These are phyloP conservation scores for Hybognathus amarus DNA, from an alignment of 2,797 vertebrate genomes.

Conservation along the genomic window DNA sequence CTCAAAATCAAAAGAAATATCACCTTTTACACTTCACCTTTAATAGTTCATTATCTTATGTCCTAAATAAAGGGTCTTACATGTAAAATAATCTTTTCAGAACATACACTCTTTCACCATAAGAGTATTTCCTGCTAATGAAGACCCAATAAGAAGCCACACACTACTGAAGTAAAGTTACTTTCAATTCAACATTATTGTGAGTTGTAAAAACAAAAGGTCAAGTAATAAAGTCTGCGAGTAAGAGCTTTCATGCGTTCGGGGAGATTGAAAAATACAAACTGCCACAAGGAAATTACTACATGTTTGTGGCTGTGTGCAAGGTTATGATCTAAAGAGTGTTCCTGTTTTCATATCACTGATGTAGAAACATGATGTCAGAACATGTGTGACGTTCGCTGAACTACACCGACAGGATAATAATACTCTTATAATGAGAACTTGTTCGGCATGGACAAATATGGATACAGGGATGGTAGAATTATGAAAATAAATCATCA, in stretches of 20 bases:
- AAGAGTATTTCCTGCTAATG: not conserved
- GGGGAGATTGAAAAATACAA: not conserved
- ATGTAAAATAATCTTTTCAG: not conserved
- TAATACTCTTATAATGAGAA: no score
- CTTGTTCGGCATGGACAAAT: no score
- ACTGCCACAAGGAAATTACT: not conserved
- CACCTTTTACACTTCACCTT: no score
- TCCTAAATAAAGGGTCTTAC: not conserved
- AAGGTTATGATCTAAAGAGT: no score
- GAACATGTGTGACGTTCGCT: not conserved
- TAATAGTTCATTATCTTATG: no score
- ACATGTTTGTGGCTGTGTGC: not conserved
- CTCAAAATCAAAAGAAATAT: no score
- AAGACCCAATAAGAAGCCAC: not conserved
- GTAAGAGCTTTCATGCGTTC: not conserved
- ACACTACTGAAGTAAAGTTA: not conserved
- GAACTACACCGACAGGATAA: no score
- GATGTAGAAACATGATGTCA: not conserved
- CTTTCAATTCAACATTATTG: not conserved
- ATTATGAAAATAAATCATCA: no score
- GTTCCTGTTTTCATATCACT: slow-evolving; percentile 3
- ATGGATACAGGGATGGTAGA: no score
- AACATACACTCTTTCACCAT: not conserved
- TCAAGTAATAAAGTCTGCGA: not conserved
- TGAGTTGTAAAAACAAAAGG: not conserved